phyloP scores from a whole-genome alignment of 2,888 invertebrate genomes.

The Siphonodentalium dalli region DNA sequence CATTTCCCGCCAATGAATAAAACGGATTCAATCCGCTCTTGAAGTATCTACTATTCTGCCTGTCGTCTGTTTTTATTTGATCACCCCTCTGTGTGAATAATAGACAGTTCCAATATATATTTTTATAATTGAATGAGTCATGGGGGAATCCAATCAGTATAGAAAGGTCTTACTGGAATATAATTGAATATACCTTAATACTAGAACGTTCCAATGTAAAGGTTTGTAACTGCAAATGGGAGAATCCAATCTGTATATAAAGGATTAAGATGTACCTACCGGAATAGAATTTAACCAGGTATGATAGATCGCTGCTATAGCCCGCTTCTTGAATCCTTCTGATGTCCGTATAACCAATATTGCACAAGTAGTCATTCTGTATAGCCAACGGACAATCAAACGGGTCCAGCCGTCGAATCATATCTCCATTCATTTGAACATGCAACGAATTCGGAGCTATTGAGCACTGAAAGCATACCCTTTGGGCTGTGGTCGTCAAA shows the following conservation, averaged over 20 bases:
- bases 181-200: not conserved
- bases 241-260: no score
- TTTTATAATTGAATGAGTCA: no score
- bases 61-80: no score
- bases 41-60: no score
- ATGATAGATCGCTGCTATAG: conserved; percentile 55
- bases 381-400: conserved; percentile 64
- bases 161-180: no score
- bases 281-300: conserved; percentile 63
- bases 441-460: conserved; percentile 61
- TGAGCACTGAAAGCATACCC: conserved; percentile 59
- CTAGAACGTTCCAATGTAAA: no score
- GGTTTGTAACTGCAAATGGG: no score
- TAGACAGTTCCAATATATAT: no score
- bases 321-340: conserved; percentile 63
- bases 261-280: conserved; percentile 47
- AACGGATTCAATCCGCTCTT: no score
- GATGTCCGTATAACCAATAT: conserved; percentile 60
- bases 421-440: conserved; percentile 64
- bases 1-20: no score
- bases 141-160: no score
- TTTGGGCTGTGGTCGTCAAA: conserved; percentile 59
- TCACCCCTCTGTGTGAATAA: no score
- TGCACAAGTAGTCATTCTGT: conserved; percentile 64
- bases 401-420: conserved; percentile 60